These are phyloP conservation scores for Zoroaster sp. DNA, from an alignment of 53 echinoderm and acorn worm genomes.

Conservation along the genomic window DNA sequence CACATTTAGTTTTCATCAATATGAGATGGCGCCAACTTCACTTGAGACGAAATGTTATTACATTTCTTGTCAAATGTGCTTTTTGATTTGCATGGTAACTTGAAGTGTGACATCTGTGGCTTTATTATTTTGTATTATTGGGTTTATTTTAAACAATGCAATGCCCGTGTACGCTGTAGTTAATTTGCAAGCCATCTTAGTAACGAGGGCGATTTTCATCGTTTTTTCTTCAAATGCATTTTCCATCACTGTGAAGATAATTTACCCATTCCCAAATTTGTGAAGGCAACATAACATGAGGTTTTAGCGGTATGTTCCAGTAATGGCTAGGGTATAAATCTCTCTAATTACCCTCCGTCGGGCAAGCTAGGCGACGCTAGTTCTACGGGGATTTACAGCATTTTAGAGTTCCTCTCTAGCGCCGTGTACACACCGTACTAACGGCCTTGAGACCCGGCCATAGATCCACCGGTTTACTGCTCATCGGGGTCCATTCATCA, in stretches of 20 bases:
- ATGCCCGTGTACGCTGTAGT: no score
- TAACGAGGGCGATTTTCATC: no score
- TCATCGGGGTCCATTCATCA: constrained; percentile 33
- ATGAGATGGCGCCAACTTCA: not conserved
- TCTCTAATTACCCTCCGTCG: constrained; percentile 27
- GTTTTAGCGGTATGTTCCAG: constrained; percentile 18
- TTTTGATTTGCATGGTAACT: no score
- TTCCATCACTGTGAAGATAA: no score
- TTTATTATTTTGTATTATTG: no score
- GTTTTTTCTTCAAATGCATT: no score
- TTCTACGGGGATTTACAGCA: not conserved
- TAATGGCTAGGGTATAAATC: constrained; percentile 47
- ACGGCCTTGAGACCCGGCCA: constrained; percentile 25
- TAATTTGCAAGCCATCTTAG: no score
- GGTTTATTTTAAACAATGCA: no score
- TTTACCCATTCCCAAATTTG: not conserved
- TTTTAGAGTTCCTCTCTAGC: not conserved
- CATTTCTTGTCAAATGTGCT: no score
- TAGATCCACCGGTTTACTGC: constrained; percentile 24
- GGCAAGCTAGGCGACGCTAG: not conserved
- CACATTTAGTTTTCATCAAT: not conserved
- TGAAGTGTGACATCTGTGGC: no score
- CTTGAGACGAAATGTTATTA: no score
- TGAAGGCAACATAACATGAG: not conserved
- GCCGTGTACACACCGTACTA: not conserved